Conservation (phyloP, 64 coral and sea anemone species). For the Pachyseris speciosa region DNA sequence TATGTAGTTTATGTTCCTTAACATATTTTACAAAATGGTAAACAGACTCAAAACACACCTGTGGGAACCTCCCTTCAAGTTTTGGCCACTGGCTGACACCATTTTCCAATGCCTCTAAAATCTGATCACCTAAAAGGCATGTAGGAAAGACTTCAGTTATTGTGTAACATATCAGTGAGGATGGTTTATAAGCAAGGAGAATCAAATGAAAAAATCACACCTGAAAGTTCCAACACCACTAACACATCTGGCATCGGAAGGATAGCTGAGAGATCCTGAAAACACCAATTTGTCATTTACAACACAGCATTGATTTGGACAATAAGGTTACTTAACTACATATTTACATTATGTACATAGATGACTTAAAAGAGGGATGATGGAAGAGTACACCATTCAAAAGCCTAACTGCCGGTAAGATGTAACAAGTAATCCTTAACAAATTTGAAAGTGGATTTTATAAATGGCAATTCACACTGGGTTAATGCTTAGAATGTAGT, state of each 20-base stretch:
- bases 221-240: conserved; percentile 84
- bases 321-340: background rate
- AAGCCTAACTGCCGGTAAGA: too few species aligned
- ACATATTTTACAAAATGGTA: background rate
- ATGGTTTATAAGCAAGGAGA: background rate
- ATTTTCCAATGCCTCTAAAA: conserved; percentile 91
- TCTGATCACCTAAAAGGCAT: conserved; percentile 65
- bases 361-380: too few species aligned
- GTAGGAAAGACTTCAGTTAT: background rate
- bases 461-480: too few species aligned
- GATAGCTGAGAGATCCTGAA: conserved; percentile 84
- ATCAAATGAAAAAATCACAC: conserved; percentile 23
- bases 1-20: too few species aligned
- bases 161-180: background rate
- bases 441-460: too few species aligned
- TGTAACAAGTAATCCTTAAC: too few species aligned
- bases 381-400: too few species aligned
- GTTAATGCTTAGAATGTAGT: too few species aligned
- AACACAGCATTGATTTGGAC: background rate
- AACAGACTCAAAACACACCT: conserved; percentile 28
- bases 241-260: conserved; percentile 91
- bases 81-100: conserved; percentile 98
- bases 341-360: too few species aligned
- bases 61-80: conserved; percentile 94
- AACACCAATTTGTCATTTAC: background rate